phyloP scores from a whole-genome alignment of 2,113 vertebrate genomes.

The Suncus etruscus region DNA sequence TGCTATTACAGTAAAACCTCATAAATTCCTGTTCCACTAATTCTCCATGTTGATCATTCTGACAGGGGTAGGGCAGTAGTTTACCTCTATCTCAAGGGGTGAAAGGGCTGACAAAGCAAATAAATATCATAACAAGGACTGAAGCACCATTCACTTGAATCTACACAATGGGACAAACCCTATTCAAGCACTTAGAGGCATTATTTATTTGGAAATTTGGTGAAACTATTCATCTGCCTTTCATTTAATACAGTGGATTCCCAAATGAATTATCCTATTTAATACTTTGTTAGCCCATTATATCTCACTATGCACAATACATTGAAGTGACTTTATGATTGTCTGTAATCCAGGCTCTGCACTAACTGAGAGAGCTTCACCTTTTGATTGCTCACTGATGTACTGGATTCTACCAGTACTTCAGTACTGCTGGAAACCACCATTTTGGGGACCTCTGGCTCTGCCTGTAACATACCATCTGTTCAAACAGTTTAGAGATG shows the following conservation, averaged over 20 bases:
- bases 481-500: not conserved
- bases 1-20: constrained; percentile 58
- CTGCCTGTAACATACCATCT: not conserved
- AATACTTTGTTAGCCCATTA: not conserved
- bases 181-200: not conserved
- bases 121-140: not conserved
- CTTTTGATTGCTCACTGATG: not conserved
- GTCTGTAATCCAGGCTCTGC: not conserved
- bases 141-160: not conserved
- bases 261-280: not conserved
- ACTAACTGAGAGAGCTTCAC: not conserved
- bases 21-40: not conserved
- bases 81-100: not conserved
- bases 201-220: not conserved
- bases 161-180: not conserved
- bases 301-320: not conserved
- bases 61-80: not conserved
- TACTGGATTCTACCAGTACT: not conserved
- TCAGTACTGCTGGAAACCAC: not conserved
- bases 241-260: not conserved
- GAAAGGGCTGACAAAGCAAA: constrained; percentile 31
- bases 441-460: not conserved
- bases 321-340: not conserved
- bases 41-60: not conserved
- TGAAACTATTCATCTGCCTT: not conserved